Evolutionary conservation across 2,113 vertebrate genomes (phyloP), one percentile per base, ranked within the genome.

Genomic region (Antennarius striatus): DNA sequence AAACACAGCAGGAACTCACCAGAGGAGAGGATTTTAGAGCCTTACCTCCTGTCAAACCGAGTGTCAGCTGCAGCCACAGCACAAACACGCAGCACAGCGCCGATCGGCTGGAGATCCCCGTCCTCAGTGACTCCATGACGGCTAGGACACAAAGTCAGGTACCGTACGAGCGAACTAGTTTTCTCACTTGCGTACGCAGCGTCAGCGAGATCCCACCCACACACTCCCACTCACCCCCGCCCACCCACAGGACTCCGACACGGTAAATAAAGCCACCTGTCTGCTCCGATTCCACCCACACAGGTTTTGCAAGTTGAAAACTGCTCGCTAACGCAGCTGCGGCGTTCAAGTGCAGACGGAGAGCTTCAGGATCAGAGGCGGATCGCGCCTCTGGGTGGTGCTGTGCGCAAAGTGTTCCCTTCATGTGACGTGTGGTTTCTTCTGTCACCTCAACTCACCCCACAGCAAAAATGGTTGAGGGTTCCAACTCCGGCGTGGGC

Each of bases 111-210:
- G 16, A 6, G 14, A 3, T n/a, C 1, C 0, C 68, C 58, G 8
- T 72, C 73, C 3, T 55, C 49, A 4, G 15, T 4, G 73, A 58
- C 74, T 90, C 85, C 90, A 91, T 90, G 79, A 51, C 73, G 11
- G 73, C 45, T 3, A 7, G 5, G 1, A 47, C 2, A 5, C 10
- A 10, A 9, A 28, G 14, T 43, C 52, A 5, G 7, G 54, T 36
- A 4, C 32, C 7, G 32, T 7, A 36, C 32, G 32, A 36, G 5
- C 32, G 32, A 36, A 36, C 32, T 4, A 36, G 32, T 22, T 22
- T 22, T 22, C 22, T 22, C 22, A 22, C 22, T 22, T 22, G 22
- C 22, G 22, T 22, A 22, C 22, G 28, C 61, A 58, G 14, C 52
- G 47, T 15, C 40, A 62, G 48, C 22, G 39, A 66, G 13, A 73